Evolutionary conservation across 1,140 invertebrate genomes (phyloP).

Genomic region (Oedothorax gibbosus): DNA sequence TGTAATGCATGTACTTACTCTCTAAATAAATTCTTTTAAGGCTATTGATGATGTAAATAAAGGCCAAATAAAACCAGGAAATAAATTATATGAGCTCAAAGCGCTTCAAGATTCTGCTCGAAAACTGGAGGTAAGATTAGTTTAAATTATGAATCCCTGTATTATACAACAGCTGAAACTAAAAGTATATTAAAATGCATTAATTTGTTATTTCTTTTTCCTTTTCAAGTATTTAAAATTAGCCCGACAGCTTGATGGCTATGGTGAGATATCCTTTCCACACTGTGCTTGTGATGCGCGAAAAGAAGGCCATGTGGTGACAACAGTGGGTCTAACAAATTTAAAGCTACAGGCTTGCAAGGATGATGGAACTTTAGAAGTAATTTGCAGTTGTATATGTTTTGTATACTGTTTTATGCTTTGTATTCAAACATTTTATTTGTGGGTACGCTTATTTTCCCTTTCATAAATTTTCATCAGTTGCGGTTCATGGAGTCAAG

Average conservation of each 20-base stretch:
- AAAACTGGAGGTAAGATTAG: slow-evolving; percentile 78
- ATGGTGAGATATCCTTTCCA: slow-evolving; percentile 92
- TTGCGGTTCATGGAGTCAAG: neutral
- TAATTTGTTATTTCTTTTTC: neutral
- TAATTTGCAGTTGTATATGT: slow-evolving; percentile 63
- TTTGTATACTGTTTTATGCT: neutral
- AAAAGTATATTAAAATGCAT: neutral
- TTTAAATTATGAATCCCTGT: neutral
- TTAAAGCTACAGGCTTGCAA: slow-evolving; percentile 90
- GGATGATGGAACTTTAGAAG: slow-evolving; percentile 86
- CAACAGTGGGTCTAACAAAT: slow-evolving; percentile 78
- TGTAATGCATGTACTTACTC: no score
- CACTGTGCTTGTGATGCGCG: slow-evolving; percentile 94
- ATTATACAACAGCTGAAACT: neutral
- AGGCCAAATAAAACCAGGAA: slow-evolving; percentile 88
- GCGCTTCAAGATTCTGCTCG: slow-evolving; percentile 90
- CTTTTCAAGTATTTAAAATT: slow-evolving; percentile 81
- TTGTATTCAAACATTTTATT: neutral
- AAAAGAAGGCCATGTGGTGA: slow-evolving; percentile 91
- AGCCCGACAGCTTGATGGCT: slow-evolving; percentile 87
- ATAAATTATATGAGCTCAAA: slow-evolving; percentile 93
- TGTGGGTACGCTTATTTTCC: neutral
- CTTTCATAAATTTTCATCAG: neutral
- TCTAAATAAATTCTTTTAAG: slow-evolving; percentile 66
- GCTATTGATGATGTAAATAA: slow-evolving; percentile 95